phyloP scores from a whole-genome alignment of 1,140 invertebrate species.

The Drosophila micromelanica region DNA sequence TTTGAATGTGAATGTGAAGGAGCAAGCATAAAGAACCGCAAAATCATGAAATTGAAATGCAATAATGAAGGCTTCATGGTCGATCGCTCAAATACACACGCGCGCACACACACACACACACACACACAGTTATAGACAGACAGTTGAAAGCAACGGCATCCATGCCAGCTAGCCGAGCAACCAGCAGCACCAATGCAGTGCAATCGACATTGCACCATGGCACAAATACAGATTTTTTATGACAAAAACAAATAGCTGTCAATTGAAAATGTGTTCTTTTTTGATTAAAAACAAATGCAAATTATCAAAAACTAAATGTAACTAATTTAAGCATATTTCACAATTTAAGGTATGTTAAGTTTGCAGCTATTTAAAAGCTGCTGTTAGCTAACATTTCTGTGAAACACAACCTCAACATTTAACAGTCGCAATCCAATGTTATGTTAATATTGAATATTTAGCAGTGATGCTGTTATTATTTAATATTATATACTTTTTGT shows the following conservation, averaged over 20 bases:
- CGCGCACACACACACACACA: conserved; percentile 22
- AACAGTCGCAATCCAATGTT: no score
- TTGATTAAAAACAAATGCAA: no score
- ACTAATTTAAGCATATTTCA: no score
- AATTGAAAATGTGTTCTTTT: not conserved
- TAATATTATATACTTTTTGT: no score
- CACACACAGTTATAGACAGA: conserved; percentile 9
- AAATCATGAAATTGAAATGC: conserved; percentile 82
- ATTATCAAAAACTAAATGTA: no score
- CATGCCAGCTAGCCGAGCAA: conserved; percentile 6
- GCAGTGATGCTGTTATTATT: no score
- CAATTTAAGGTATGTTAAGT: no score
- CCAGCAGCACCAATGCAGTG: conserved; percentile 52
- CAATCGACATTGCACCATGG: conserved; percentile 66
- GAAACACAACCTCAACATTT: no score
- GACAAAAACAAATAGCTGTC: not conserved
- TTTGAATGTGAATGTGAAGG: conserved; percentile 45
- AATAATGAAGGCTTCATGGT: conserved; percentile 83
- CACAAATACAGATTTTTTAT: not conserved
- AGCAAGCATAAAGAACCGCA: conserved; percentile 79
- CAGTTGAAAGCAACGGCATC: conserved; percentile 40
- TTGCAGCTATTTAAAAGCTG: no score
- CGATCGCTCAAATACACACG: conserved; percentile 73
- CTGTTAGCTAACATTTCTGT: no score
- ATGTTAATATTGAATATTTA: no score